Evolutionary conservation across 2,797 vertebrate genomes (phyloP).

Genomic region (Danio choprae): DNA sequence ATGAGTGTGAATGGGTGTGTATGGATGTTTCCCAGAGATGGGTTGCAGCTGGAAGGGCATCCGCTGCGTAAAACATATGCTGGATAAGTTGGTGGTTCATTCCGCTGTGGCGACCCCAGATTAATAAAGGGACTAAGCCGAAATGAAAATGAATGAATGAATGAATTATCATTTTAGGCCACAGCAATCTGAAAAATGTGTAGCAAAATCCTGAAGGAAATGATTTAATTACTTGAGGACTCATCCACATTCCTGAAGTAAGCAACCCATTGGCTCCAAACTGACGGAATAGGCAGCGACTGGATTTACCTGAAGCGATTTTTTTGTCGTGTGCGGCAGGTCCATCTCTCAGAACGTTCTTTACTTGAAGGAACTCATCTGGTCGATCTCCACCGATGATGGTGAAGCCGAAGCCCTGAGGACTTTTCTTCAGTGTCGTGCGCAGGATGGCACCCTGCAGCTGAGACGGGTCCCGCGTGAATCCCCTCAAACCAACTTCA

Average conservation of each 20-base stretch:
- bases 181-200: no score
- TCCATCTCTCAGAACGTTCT: conserved; percentile 93
- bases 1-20: no score
- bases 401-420: conserved; percentile 96
- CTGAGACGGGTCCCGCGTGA: conserved; percentile 92
- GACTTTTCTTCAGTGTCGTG: conserved; percentile 89
- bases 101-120: no score
- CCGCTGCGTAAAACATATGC: no score
- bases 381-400: conserved; percentile 96
- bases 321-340: conserved; percentile 95
- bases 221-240: conserved; percentile 10
- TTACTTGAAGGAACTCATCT: conserved; percentile 97
- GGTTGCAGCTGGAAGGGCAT: no score
- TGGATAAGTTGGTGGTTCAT: no score
- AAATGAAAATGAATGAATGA: no score
- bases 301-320: conserved; percentile 87
- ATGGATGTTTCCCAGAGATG: no score
- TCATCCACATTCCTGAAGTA: conserved; percentile 24
- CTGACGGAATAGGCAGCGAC: conserved; percentile 8
- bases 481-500: conserved; percentile 67
- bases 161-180: no score
- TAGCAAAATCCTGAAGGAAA: no score
- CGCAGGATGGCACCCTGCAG: conserved; percentile 88
- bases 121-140: no score
- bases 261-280: conserved; percentile 6